phyloP scores from a whole-genome alignment of 2,888 invertebrate species.

The Endotricha flammealis region DNA sequence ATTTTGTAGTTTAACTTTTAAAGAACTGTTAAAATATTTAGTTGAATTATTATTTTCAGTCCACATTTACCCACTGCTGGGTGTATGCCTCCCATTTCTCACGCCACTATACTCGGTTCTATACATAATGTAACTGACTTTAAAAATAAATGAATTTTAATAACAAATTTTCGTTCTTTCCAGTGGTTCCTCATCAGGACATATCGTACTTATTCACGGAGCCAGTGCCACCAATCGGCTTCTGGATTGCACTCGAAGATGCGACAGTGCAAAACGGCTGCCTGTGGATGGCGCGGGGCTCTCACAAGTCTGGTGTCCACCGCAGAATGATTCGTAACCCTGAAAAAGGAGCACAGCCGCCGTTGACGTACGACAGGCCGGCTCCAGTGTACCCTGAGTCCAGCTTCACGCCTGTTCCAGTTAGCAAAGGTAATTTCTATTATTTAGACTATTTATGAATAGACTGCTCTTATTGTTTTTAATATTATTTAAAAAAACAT shows the following conservation, averaged over 20 bases:
- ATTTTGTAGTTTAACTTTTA: too few species aligned
- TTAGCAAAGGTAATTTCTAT: constrained; percentile 85
- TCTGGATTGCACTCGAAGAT: constrained; percentile 98
- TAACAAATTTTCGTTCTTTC: too few species aligned
- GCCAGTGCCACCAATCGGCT: constrained; percentile 88
- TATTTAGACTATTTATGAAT: too few species aligned
- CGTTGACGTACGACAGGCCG: constrained; percentile 83
- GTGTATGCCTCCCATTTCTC: background rate
- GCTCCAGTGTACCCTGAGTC: constrained; percentile 84
- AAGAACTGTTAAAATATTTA: background rate
- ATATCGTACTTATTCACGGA: constrained; percentile 91
- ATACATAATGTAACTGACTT: background rate
- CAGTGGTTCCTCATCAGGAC: constrained; percentile 91
- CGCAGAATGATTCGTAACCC: constrained; percentile 84
- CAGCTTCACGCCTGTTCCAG: constrained; percentile 87
- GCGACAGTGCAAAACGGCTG: constrained; percentile 96
- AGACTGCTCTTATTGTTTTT: too few species aligned
- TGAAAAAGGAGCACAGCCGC: constrained; percentile 77
- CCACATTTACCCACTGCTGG: too few species aligned
- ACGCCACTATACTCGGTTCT: background rate
- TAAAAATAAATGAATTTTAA: too few species aligned
- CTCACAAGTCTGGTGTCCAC: constrained; percentile 91
- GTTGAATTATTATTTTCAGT: too few species aligned
- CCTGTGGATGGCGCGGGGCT: constrained; percentile 93
- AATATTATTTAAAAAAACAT: too few species aligned